phyloP scores from a whole-genome alignment of 2,888 invertebrate genomes.

The Agelastica alni region DNA sequence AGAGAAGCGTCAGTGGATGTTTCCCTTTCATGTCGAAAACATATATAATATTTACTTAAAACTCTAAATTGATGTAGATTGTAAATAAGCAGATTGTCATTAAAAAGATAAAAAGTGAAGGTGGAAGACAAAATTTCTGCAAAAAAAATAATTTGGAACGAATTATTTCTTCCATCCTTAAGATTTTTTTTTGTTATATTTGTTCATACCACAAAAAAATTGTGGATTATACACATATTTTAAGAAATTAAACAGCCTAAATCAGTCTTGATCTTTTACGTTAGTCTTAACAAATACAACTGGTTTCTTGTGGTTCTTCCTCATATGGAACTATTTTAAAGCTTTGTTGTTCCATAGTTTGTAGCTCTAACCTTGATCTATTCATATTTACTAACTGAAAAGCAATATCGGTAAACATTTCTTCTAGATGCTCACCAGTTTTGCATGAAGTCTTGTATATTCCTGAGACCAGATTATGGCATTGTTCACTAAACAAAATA shows the following conservation, averaged over 20 bases:
- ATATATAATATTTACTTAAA: too few relatives aligned
- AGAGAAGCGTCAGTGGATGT: too few relatives aligned
- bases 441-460: slow-evolving; percentile 91
- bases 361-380: slow-evolving; percentile 80
- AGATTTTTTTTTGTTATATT: too few relatives aligned
- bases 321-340: slow-evolving; percentile 73
- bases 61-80: too few relatives aligned
- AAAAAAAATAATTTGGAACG: too few relatives aligned
- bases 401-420: slow-evolving; percentile 91
- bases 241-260: neutral
- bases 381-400: slow-evolving; percentile 78
- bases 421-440: slow-evolving; percentile 81
- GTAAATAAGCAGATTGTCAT: too few relatives aligned
- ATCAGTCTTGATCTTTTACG: neutral
- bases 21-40: too few relatives aligned
- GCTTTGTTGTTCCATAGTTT: slow-evolving; percentile 76
- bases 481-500: slow-evolving; percentile 78
- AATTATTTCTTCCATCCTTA: too few relatives aligned
- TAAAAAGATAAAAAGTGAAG: too few relatives aligned
- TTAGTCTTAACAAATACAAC: slow-evolving; percentile 57
- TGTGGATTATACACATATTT: too few relatives aligned
- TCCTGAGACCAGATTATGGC: slow-evolving; percentile 85
- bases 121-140: too few relatives aligned
- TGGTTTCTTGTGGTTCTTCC: slow-evolving; percentile 56
- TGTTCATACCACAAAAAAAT: too few relatives aligned